These are phyloP conservation scores for Vollenhovia emeryi DNA, from an alignment of 1,140 invertebrate species.

Conservation along the genomic window DNA sequence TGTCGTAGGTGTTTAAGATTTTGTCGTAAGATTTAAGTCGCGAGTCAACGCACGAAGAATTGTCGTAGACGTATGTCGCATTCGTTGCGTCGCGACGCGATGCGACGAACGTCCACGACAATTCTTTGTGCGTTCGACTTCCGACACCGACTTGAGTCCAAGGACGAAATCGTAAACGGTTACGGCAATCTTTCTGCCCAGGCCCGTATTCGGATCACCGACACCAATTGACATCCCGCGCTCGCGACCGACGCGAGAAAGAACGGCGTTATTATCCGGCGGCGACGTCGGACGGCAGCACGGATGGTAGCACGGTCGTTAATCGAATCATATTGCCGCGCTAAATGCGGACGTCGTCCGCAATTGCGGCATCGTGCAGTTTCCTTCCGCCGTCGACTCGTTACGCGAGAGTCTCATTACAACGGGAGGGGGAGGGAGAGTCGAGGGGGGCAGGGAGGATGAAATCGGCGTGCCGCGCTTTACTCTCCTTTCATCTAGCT, in stretches of 20 bases:
- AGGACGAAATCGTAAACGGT: no score
- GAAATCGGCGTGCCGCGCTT: constrained; percentile 1
- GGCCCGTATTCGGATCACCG: not conserved
- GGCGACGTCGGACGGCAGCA: not conserved
- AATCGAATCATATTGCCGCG: constrained; percentile 23
- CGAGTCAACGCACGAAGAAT: no score
- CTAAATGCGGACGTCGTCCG: constrained; percentile 17
- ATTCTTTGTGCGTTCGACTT: no score
- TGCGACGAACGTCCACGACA: no score
- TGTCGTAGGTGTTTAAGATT: no score
- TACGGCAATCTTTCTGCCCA: no score
- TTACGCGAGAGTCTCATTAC: constrained; percentile 39
- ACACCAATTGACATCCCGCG: constrained; percentile 12
- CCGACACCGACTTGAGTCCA: no score
- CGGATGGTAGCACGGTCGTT: not conserved
- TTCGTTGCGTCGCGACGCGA: no score
- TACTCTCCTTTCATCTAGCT: constrained; percentile 18
- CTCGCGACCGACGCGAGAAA: not conserved
- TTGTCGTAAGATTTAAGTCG: no score
- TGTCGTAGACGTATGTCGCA: no score
- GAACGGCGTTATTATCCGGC: constrained; percentile 5
- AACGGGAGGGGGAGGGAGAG: not conserved
- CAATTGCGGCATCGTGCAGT: constrained; percentile 32
- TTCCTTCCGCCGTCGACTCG: constrained; percentile 32
- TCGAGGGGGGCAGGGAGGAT: not conserved